These are phyloP conservation scores for Drosophila picticornis DNA, from an alignment of 2,888 invertebrate species.

Conservation along the genomic window DNA sequence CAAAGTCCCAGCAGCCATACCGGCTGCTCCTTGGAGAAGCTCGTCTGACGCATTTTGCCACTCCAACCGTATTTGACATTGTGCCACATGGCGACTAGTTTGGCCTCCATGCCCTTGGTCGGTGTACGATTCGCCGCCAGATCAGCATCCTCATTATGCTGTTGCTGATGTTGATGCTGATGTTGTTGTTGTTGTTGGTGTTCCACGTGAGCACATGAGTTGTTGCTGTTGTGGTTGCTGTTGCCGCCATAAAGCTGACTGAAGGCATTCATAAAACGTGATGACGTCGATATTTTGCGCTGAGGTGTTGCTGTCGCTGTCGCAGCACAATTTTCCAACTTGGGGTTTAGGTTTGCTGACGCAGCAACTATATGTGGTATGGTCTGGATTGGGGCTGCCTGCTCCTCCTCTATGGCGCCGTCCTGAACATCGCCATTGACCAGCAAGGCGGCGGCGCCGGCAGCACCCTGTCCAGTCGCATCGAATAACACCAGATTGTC, in stretches of 20 bases:
- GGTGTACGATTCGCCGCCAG: constrained; percentile 82
- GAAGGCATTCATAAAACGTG: constrained; percentile 84
- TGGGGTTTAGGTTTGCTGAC: constrained; percentile 53
- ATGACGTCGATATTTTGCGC: constrained; percentile 85
- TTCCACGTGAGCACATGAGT: constrained; percentile 58
- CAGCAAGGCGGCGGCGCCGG: constrained; percentile 9
- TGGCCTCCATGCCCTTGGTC: constrained; percentile 91
- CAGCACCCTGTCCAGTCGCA: constrained; percentile 34
- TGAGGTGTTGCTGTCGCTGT: constrained; percentile 82
- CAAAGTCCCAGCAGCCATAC: constrained; percentile 94
- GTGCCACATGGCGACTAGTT: constrained; percentile 95
- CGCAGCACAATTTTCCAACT: constrained; percentile 55
- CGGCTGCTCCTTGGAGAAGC: constrained; percentile 93
- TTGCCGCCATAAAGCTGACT: constrained; percentile 82
- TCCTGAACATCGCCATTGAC: constrained; percentile 53
- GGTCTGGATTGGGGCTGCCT: constrained; percentile 80
- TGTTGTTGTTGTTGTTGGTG: constrained; percentile 27
- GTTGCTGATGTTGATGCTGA: constrained; percentile 23
- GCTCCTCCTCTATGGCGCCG: constrained; percentile 80
- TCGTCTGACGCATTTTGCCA: constrained; percentile 89
- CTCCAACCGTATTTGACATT: constrained; percentile 96
- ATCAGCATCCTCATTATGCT: constrained; percentile 60
- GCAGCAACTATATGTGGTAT: constrained; percentile 49
- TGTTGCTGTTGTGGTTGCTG: constrained; percentile 10
- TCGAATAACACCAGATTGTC: constrained; percentile 81